Evolutionary conservation across 2,888 invertebrate genomes (phyloP), one percentile per base, ranked within the genome.

Genomic region (Pocota personata): DNA sequence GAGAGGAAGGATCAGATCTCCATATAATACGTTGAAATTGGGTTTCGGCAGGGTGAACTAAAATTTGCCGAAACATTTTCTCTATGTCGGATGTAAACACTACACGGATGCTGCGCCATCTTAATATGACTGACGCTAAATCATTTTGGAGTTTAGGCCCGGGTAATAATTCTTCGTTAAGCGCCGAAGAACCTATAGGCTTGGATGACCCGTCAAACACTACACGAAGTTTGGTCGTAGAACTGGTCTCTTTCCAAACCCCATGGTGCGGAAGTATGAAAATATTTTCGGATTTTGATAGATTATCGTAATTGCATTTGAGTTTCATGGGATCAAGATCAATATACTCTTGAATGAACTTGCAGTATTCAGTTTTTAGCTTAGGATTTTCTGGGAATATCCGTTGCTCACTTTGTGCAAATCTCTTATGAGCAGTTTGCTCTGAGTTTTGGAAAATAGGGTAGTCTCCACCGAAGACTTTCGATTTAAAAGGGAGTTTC

Each of bases 51-150:
- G n/a, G n/a, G n/a, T n/a, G n/a, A 10, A 71, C 32, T 1, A 71
- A 5, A 1, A 71, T 71, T 21, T 71, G 46, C 24, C 57, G 27
- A n/a, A 46, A 71, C 46, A 71, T 58, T 37, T 58, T 58, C 14
- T 55, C 55, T 7, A 32, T 14, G 14, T 55, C 55, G 12, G 55
- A 30, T 7, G 55, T 55, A 3, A 55, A 55, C 0, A 14, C 32
- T 4, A 55, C 7, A n/a, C 3, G 12, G n/a, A 55, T 30, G 2
- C 5, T 16, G n/a, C 55, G 55, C 55, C 55, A 55, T 32, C 6
- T 30, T 5, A 55, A 14, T 1, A 30, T 55, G 14, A 55, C 55
- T 0, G 10, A 21, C 10, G 48, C 27, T 1, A 43, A 14, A 14
- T 43, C 48, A 66, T 24, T 48, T 5, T 46, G 46, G 6, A 19